A percentile compares a stretch with the other conserved stretches of the same genome.
phyloP scores from a whole-genome alignment of 2,888 invertebrate genomes.

The Lissonota sp. region DNA sequence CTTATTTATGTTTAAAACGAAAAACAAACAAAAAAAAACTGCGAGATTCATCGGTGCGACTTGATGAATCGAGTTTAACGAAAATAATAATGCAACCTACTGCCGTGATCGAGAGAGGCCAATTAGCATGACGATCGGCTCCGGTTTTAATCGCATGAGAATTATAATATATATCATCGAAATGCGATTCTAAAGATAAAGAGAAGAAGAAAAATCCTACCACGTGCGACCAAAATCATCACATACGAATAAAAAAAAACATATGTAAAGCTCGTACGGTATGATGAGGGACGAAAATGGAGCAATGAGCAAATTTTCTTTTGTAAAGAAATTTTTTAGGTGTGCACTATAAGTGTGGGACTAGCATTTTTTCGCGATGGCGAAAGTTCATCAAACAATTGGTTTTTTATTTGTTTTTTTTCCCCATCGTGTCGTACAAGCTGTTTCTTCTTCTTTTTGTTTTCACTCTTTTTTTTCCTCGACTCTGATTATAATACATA shows the following conservation, averaged over 20 bases:
- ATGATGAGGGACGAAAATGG: constrained; percentile 61
- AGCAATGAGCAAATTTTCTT: constrained; percentile 19
- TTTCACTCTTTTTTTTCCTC: constrained; percentile 44
- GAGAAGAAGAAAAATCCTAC: constrained; percentile 14
- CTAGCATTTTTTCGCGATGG: too few species aligned
- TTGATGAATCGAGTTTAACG: constrained; percentile 6
- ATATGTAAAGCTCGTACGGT: constrained; percentile 75
- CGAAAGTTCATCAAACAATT: too few species aligned
- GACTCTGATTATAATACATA: constrained; percentile 15
- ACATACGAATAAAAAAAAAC: background rate
- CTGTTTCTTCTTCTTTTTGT: constrained; percentile 56
- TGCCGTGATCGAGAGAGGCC: constrained; percentile 53
- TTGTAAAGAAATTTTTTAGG: constrained; percentile 25
- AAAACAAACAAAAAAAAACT: background rate
- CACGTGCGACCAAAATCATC: background rate
- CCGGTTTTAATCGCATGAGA: constrained; percentile 48
- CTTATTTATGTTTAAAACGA: background rate
- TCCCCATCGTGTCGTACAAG: constrained; percentile 73
- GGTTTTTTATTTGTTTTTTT: too few species aligned
- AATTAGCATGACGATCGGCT: constrained; percentile 44
- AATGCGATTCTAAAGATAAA: constrained; percentile 14
- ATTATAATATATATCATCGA: constrained; percentile 42
- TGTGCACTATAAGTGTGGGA: background rate
- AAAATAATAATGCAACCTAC: constrained; percentile 46
- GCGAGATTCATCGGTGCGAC: constrained; percentile 1